These are phyloP conservation scores for Elymnias hypermnestra DNA, from an alignment of 1,140 invertebrate species.

Conservation along the genomic window DNA sequence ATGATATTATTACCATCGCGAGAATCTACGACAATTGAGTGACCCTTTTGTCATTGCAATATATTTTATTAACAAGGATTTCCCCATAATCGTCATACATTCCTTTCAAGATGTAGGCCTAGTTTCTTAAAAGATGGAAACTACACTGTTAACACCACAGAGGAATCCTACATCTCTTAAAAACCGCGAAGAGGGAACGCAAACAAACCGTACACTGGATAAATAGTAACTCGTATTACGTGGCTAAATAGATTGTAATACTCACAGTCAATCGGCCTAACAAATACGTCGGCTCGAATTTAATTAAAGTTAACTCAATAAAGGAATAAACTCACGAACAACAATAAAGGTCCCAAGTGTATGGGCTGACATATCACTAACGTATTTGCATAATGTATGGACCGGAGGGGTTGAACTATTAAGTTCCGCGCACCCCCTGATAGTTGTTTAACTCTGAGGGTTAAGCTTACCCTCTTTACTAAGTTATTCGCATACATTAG, in stretches of 20 bases:
- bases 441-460: constrained; percentile 66
- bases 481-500: constrained; percentile 70
- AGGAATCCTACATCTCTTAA: no score
- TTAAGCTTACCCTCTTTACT: constrained; percentile 37
- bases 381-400: constrained; percentile 74
- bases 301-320: constrained; percentile 75
- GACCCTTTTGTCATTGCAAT: no score
- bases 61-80: no score
- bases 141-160: no score
- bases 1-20: no score
- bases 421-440: constrained; percentile 61
- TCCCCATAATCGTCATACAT: no score
- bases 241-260: constrained; percentile 3
- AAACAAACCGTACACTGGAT: not conserved
- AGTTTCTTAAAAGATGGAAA: no score
- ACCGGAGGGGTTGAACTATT: constrained; percentile 64
- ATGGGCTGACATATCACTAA: constrained; percentile 66
- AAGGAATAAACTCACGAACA: constrained; percentile 65
- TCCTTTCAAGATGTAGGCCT: no score
- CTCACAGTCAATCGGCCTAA: constrained; percentile 56
- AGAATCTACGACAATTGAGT: no score
- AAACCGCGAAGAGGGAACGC: constrained; percentile 1
- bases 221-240: not conserved
- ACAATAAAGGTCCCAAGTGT: constrained; percentile 71
- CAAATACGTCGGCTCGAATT: constrained; percentile 64